Evolutionary conservation across 1,140 invertebrate species (phyloP).

Genomic region (Apocrypta bakeri): DNA sequence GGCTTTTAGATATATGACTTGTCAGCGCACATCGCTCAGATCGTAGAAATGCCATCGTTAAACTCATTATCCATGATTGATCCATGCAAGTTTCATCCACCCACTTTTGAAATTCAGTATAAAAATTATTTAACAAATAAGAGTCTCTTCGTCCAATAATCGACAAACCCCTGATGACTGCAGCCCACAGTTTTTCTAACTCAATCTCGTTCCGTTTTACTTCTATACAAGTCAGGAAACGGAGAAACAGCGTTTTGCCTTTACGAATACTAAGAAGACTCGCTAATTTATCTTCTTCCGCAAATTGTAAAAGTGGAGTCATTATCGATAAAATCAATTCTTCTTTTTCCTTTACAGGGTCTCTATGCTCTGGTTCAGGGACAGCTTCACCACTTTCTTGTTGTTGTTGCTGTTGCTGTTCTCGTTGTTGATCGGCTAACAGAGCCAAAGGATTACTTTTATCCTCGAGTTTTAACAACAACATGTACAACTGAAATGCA

Average conservation of each 20-base stretch:
- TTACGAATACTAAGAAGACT: slow-evolving; percentile 83
- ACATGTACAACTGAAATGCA: slow-evolving; percentile 75
- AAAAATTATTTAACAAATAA: slow-evolving; percentile 71
- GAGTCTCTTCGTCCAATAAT: slow-evolving; percentile 75
- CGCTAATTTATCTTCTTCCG: slow-evolving; percentile 80
- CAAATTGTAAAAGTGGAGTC: slow-evolving; percentile 65
- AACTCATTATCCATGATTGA: slow-evolving; percentile 51
- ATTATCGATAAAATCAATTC: slow-evolving; percentile 56
- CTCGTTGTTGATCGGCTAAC: slow-evolving; percentile 75
- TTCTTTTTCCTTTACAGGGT: slow-evolving; percentile 49
- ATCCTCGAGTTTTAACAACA: slow-evolving; percentile 83
- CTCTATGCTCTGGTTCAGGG: slow-evolving; percentile 18
- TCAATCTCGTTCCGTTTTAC: slow-evolving; percentile 70
- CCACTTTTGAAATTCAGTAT: slow-evolving; percentile 75
- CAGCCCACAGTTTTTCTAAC: slow-evolving; percentile 74
- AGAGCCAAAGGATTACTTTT: slow-evolving; percentile 82
- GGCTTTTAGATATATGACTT: slow-evolving; percentile 64
- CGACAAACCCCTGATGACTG: slow-evolving; percentile 73
- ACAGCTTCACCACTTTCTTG: slow-evolving; percentile 38
- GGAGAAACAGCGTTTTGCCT: slow-evolving; percentile 79
- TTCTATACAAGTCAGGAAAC: slow-evolving; percentile 76
- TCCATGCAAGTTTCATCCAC: slow-evolving; percentile 65
- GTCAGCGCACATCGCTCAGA: too few relatives aligned
- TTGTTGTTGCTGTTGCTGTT: slow-evolving; percentile 62
- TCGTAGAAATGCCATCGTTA: slow-evolving; percentile 65